Conservation (phyloP, 2,888 invertebrate species). For the Drosophila fulvimacula region DNA sequence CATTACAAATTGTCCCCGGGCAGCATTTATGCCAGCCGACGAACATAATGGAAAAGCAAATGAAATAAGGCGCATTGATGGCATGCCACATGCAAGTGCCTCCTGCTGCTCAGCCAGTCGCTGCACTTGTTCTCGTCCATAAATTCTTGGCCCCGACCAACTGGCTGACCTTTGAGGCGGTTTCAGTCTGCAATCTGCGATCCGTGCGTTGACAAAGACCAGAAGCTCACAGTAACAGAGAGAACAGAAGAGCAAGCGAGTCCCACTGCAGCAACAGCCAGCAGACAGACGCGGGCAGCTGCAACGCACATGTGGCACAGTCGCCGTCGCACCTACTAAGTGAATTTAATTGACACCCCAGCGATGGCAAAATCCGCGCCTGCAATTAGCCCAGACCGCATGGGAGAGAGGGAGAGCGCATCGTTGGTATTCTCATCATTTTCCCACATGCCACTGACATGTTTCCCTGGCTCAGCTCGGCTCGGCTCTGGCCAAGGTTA, state of each 20-base stretch:
- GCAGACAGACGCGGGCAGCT: constrained; percentile 55
- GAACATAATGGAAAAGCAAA: constrained; percentile 62
- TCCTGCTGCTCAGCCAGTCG: constrained; percentile 36
- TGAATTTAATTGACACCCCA: constrained; percentile 79
- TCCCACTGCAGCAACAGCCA: neutral
- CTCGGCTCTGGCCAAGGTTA: constrained; percentile 67
- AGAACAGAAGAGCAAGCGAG: constrained; percentile 6
- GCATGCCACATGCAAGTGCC: constrained; percentile 61
- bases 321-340: constrained; percentile 64
- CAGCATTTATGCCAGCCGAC: constrained; percentile 57
- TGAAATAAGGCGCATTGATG: constrained; percentile 63
- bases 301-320: constrained; percentile 64
- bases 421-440: constrained; percentile 38
- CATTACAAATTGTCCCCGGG: constrained; percentile 74
- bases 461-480: constrained; percentile 33
- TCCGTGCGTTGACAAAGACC: constrained; percentile 47
- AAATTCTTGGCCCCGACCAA: constrained; percentile 48
- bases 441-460: constrained; percentile 74
- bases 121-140: constrained; percentile 57
- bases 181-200: constrained; percentile 11
- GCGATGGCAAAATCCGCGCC: constrained; percentile 72
- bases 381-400: constrained; percentile 63
- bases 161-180: constrained; percentile 53
- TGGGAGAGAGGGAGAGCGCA: neutral
- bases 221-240: constrained; percentile 20